Evolutionary conservation across 2,113 vertebrate genomes (phyloP), one percentile per base, ranked within the genome.

Genomic region (Hystrix brachyura): DNA sequence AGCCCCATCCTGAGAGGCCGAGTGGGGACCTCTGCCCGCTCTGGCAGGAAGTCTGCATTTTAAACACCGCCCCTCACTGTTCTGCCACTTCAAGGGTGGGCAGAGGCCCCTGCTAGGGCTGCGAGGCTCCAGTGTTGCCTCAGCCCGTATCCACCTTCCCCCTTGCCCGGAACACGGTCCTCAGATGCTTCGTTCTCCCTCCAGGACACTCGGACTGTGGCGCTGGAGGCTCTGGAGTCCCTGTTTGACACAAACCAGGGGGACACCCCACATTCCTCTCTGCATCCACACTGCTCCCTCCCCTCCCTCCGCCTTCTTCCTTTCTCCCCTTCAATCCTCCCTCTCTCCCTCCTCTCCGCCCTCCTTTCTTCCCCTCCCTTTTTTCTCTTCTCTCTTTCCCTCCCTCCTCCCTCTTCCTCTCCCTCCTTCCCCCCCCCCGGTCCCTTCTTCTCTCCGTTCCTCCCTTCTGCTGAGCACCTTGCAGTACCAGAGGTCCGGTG

Each of bases 401-500:
- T 13, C 21, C 65, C 14, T 5, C 67, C 34, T 25, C 71, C 9
- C 23, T 23, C 21, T 5, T 4, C 11, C 10, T 32, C 0, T 11
- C 34, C 60, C 14, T 7, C 3, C 19, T 12, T 34, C 15, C 23
- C 32, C 3, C 6, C 1, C 64, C 38, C 48, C 2, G 1, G 1
- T 0, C 5, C 34, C n/a, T 21, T n/a, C 9, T 53, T 9, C 2
- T 59, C 57, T 46, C 71, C 23, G 3, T 11, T 23, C 69, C 32
- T 11, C 38, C 15, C 4, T 53, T n/a, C 43, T 62, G 15, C 0
- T 8, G 23, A 91, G 7, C 29, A n/a, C 34, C 57, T 7, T 2
- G 71, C 74, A 29, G 53, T 29, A 46, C 59, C 34, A 8, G 62
- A 60, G 29, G 13, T 65, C 34, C 4, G 5, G 3, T 17, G 29